These are phyloP conservation scores for Platorchestia sp. DNA, from an alignment of 1,140 invertebrate genomes.

Conservation along the genomic window DNA sequence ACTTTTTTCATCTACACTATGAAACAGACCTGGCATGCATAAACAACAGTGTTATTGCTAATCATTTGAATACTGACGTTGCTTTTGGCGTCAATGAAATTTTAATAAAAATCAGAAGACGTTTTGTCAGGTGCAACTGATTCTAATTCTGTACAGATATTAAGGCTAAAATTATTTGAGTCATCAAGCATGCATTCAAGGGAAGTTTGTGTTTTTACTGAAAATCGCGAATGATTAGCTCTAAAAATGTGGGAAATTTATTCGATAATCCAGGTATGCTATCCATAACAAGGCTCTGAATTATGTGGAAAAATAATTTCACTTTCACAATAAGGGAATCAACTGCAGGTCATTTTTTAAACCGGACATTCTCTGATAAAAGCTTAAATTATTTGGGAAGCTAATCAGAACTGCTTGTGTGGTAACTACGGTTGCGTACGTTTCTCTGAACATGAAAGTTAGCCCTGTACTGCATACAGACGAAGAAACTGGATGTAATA, in stretches of 20 bases:
- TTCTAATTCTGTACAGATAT: neutral
- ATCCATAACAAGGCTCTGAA: neutral
- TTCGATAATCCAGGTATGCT: neutral
- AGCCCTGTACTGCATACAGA: neutral
- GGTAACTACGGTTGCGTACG: neutral
- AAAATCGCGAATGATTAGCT: neutral
- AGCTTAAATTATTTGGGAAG: neutral
- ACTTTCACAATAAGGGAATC: neutral
- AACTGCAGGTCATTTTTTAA: neutral
- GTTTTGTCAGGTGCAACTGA: neutral
- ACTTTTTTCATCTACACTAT: too few species aligned
- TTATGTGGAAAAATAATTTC: neutral
- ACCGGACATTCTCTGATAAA: neutral
- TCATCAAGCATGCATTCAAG: neutral
- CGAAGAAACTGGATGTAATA: neutral
- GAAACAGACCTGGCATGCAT: too few species aligned
- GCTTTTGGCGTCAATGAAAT: too few species aligned
- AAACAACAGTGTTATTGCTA: too few species aligned
- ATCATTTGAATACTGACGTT: too few species aligned
- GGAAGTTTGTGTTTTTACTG: neutral
- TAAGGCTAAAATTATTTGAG: neutral
- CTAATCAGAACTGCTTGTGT: neutral
- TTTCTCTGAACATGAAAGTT: neutral
- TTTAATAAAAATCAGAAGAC: neutral
- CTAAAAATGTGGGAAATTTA: neutral